Conservation (phyloP, 2,113 vertebrate genomes). For the Diadophis punctatus region DNA sequence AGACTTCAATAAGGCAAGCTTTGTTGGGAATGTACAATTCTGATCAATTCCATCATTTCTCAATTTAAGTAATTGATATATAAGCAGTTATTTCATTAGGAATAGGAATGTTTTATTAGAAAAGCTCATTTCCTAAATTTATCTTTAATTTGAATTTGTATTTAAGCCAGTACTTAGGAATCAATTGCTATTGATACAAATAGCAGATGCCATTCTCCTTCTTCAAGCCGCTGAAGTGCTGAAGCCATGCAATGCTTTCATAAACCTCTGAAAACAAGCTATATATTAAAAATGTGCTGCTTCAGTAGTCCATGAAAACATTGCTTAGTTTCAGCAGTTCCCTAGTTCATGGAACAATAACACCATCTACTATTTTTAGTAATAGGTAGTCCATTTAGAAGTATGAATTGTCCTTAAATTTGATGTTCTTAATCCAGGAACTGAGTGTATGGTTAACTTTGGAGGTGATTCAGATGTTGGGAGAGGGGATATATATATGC, state of each 20-base stretch:
- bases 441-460: not conserved
- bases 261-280: too few species aligned
- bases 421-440: too few species aligned
- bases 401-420: too few species aligned
- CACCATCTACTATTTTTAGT: too few species aligned
- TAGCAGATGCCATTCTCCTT: not conserved
- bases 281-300: too few species aligned
- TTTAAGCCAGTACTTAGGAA: not conserved
- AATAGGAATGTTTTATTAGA: conserved; percentile 12
- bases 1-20: conserved; percentile 95
- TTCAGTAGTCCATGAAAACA: too few species aligned
- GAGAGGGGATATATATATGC: not conserved
- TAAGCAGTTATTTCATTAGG: not conserved
- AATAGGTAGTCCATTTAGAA: too few species aligned
- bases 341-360: too few species aligned
- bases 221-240: too few species aligned
- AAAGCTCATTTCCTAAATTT: not conserved
- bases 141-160: not conserved
- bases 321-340: too few species aligned
- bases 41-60: not conserved
- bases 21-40: not conserved
- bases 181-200: not conserved
- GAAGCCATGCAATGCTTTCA: too few species aligned
- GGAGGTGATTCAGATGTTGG: not conserved
- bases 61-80: not conserved